Conservation (phyloP, 2,113 vertebrate species). For the Pipra filicauda region DNA sequence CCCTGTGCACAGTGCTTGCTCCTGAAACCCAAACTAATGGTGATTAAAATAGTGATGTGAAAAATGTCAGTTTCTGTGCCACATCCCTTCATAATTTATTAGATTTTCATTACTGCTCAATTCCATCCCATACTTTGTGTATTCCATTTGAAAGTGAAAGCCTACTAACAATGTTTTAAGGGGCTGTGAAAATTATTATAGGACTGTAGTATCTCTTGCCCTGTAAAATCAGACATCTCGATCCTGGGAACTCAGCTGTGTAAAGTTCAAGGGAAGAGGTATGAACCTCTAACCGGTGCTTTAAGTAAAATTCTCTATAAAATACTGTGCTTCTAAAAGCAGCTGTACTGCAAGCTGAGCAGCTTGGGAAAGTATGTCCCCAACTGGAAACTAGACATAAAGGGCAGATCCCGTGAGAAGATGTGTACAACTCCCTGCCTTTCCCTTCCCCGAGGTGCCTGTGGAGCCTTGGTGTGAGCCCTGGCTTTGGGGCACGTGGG, state of each 20-base stretch:
- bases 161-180: neutral
- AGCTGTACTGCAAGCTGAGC: neutral
- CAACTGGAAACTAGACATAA: neutral
- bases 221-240: neutral
- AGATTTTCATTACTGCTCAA: constrained; percentile 5
- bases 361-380: neutral
- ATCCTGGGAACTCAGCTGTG: neutral
- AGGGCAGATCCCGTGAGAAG: neutral
- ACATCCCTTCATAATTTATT: constrained; percentile 1
- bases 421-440: neutral
- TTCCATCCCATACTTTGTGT: neutral
- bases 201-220: neutral
- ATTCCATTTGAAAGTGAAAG: neutral
- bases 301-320: neutral
- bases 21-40: neutral
- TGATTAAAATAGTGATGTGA: constrained; percentile 29
- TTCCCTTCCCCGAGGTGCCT: neutral
- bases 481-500: no score
- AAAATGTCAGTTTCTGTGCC: neutral
- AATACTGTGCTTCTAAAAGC: neutral
- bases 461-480: neutral
- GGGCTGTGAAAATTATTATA: neutral
- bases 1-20: neutral
- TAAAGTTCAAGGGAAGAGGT: neutral
- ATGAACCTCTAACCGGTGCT: neutral